These are phyloP conservation scores for Vollenhovia emeryi DNA, from an alignment of 1,140 invertebrate species.

Conservation along the genomic window DNA sequence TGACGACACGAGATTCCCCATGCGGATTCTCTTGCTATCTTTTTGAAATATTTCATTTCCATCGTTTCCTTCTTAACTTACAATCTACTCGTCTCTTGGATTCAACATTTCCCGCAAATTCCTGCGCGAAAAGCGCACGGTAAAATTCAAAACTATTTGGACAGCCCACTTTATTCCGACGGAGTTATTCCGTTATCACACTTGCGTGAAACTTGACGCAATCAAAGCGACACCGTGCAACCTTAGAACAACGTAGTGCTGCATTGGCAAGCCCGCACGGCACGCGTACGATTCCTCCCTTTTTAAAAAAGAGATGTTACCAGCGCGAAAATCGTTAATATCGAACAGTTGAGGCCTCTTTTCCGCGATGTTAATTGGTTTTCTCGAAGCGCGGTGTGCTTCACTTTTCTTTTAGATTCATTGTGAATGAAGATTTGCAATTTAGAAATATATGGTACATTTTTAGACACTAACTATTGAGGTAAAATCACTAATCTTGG, in stretches of 20 bases:
- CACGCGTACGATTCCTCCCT: not conserved
- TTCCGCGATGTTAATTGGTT: too few relatives aligned
- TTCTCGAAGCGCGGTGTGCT: too few relatives aligned
- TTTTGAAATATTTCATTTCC: not conserved
- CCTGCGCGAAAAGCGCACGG: not conserved
- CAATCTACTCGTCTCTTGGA: not conserved
- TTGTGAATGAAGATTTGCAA: too few relatives aligned
- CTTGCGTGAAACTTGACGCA: constrained; percentile 5
- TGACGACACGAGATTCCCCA: too few relatives aligned
- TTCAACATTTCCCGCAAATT: not conserved
- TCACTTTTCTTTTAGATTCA: too few relatives aligned
- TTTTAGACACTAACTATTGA: too few relatives aligned
- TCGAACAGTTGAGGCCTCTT: too few relatives aligned
- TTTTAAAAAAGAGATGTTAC: too few relatives aligned
- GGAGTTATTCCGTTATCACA: constrained; percentile 2
- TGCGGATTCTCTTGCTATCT: not conserved
- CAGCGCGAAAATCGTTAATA: too few relatives aligned
- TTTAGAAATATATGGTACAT: too few relatives aligned
- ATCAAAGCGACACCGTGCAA: not conserved
- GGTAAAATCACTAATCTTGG: too few relatives aligned
- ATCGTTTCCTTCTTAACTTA: not conserved
- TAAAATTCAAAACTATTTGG: not conserved
- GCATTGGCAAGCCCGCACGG: not conserved
- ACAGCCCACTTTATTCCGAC: not conserved
- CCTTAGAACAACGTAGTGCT: not conserved